Base-by-base conservation (phyloP, 2,888 invertebrate species). In the Pharmacophagus antenor region DNA sequence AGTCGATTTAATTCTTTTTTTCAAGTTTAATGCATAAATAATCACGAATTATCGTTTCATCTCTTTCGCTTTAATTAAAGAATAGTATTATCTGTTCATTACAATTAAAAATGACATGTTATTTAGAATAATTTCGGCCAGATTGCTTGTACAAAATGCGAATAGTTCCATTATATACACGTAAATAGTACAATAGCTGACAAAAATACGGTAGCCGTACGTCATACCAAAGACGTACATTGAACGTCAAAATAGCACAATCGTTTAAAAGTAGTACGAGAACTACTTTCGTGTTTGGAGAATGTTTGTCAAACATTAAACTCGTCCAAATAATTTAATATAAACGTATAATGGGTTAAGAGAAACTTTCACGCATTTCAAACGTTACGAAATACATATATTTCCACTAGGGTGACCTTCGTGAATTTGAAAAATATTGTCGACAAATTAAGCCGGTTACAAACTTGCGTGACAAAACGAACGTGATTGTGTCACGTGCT, bases 401-500 rank as follows among this genome's bases (percentile, higher is more conserved):
- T 62, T 54, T 69, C 70, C 66, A 74, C 62, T 68, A 65, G 69
- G 66, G 65, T 64, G 71, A 65, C 69, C 65, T 64, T 63, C 57
- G 56, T 62, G 62, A 57, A 55, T 62, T 56, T 60, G 63, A 56
- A n/a, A 62, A 62, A 61, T 64, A 65, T 64, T 68, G 70, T 70
- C 71, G 72, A 72, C 73, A 75, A 77, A 77, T 76, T 76, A 76
- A 70, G 71, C 69, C 63, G 68, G 70, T 69, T 71, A 69, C 42
- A 42, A 52, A 25, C 17, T 61, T 27, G 61, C 71, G 70, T 72
- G 72, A 71, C 68, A 64, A 63, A 65, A 66, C 66, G 56, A 69
- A 74, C 83, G 78, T 79, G 82, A 81, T 76, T 68, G 70, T 66
- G 72, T 79, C 84, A 82, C 84, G 85, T 79, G 84, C 76, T 65